These are phyloP conservation scores for Antitype chi DNA, from an alignment of 2,888 invertebrate species.

Conservation along the genomic window DNA sequence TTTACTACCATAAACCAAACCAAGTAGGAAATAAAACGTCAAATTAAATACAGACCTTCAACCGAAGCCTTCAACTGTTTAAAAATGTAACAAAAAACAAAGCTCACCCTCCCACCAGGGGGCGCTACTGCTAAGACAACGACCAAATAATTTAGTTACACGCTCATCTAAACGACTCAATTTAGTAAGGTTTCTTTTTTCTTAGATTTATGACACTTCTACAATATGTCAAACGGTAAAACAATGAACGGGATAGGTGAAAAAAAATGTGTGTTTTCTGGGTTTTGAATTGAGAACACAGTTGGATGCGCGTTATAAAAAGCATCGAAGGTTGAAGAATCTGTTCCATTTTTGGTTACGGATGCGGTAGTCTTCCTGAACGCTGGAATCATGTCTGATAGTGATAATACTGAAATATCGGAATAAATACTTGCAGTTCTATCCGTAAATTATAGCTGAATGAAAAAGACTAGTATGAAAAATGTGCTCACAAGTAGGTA, in stretches of 20 bases:
- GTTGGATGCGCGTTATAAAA: slow-evolving; percentile 15
- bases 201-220: slow-evolving; percentile 65
- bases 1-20: no score
- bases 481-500: no score
- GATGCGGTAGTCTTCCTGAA: not conserved
- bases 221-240: slow-evolving; percentile 44
- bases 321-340: not conserved
- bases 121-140: slow-evolving; percentile 72
- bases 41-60: slow-evolving; percentile 53
- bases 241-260: slow-evolving; percentile 17
- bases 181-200: slow-evolving; percentile 62
- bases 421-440: not conserved
- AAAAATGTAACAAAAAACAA: slow-evolving; percentile 32
- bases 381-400: not conserved
- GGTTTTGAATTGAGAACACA: slow-evolving; percentile 12
- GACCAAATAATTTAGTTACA: slow-evolving; percentile 68
- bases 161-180: slow-evolving; percentile 55
- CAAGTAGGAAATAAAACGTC: slow-evolving; percentile 37
- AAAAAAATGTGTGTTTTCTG: not conserved
- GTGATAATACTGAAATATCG: not conserved
- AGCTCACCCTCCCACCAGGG: slow-evolving; percentile 68
- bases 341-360: not conserved
- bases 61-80: slow-evolving; percentile 21
- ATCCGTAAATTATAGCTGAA: no score
- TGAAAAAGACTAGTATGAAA: no score